Evolutionary conservation across 2,888 invertebrate genomes (phyloP), one percentile per base, ranked within the genome.

Genomic region (Caenorhabditis parvicauda): DNA sequence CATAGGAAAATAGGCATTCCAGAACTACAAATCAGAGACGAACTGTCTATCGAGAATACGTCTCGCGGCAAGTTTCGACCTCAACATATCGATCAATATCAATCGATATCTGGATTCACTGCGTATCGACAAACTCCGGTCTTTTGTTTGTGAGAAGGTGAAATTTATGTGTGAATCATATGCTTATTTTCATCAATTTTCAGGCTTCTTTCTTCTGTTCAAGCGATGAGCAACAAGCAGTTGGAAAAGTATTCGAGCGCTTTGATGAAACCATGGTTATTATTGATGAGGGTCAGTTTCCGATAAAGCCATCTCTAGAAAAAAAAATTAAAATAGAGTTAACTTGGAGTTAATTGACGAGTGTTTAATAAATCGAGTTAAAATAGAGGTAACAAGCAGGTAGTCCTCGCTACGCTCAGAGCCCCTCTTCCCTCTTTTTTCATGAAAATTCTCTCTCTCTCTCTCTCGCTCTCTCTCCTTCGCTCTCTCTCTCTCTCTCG

Each of bases 181-280:
- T 12, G 32, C 32, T 14, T 32, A 32, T 32, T 32, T 14, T 32
- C 9, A 12, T 32, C 9, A 12, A 12, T 32, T 32, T 53, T 24
- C 54, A 58, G 58, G 57, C 63, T 14, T 58, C 63, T 39, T 58
- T 49, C 32, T 63, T 58, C 32, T 63, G 63, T 41, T 47, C 52
- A n/a, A 56, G 47, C 9, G 0, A 32, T 1, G 50, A 63, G 41
- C 63, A 63, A 43, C 37, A 52, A 37, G 53, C 49, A 19, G 58
- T 63, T 1, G 63, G 63, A 1, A 55, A 59, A 9, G 9, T 63
- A 19, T 63, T 63, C 21, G 39, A 47, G 19, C 51, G 59, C 27
- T 58, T 52, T 24, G 52, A 63, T 17, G 14, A 37, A 41, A 44
- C 63, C 1, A 45, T 58, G 1, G 57, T 57, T 3, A 62, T 62